A percentile compares a stretch with the other conserved stretches of the same genome.
These are phyloP conservation scores for Campoplex nolae DNA, from an alignment of 2,888 invertebrate species.

Conservation along the genomic window DNA sequence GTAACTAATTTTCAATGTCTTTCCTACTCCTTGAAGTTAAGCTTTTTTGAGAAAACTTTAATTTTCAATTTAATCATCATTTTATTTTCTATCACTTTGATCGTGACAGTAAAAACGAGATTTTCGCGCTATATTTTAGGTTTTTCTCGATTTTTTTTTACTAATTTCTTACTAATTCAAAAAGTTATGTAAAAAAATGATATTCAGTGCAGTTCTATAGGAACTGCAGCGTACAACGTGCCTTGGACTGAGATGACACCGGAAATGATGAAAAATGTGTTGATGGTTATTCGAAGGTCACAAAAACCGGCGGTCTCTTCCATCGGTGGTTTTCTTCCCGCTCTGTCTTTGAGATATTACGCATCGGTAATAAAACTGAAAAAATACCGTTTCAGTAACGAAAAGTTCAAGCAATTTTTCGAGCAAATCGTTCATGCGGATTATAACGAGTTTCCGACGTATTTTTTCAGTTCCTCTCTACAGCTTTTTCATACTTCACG, in stretches of 20 bases:
- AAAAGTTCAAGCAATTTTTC: background rate
- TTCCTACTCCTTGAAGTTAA: too few species aligned
- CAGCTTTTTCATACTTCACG: conserved; percentile 70
- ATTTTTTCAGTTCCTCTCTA: conserved; percentile 70
- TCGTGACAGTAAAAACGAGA: background rate
- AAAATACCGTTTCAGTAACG: background rate
- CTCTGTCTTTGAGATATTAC: conserved; percentile 71
- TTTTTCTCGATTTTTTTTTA: background rate
- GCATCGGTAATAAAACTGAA: conserved; percentile 63
- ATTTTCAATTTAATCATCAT: too few species aligned
- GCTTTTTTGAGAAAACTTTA: too few species aligned
- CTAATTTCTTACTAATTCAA: background rate
- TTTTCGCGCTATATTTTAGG: background rate
- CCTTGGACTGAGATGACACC: conserved; percentile 52
- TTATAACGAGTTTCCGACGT: background rate
- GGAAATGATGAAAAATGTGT: conserved; percentile 51
- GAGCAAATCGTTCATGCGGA: too few species aligned
- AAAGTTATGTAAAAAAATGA: conserved; percentile 1
- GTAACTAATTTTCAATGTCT: too few species aligned
- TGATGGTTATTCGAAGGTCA: conserved; percentile 55
- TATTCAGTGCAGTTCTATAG: conserved; percentile 49
- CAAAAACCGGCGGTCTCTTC: conserved; percentile 68
- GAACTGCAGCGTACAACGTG: conserved; percentile 45
- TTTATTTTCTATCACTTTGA: too few species aligned
- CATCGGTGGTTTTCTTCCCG: conserved; percentile 67